Evolutionary conservation across 2,113 vertebrate species (phyloP).

Genomic region (Sphaerodactylus townsendi): DNA sequence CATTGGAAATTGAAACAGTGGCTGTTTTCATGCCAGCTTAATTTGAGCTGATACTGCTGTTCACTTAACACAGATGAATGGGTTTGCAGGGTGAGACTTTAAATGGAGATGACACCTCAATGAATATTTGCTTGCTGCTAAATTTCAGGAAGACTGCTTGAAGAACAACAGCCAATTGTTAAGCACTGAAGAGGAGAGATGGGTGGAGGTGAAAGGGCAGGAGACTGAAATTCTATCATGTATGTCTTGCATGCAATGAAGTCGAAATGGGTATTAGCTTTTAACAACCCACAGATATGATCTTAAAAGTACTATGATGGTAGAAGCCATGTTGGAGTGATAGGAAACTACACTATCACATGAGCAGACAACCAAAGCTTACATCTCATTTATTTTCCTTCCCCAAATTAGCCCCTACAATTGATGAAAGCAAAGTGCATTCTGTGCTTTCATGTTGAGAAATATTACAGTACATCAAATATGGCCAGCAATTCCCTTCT

Average conservation of each 20-base stretch:
- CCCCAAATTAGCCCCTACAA: conserved; percentile 65
- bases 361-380: background rate
- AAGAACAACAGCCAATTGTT: conserved; percentile 64
- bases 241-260: conserved; percentile 53
- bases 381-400: conserved; percentile 61
- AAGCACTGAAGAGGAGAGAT: conserved; percentile 17
- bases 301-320: background rate
- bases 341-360: background rate
- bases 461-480: conserved; percentile 56
- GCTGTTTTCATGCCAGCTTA: conserved; percentile 80
- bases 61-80: conserved; percentile 79
- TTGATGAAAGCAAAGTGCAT: conserved; percentile 67
- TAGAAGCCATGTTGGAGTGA: background rate
- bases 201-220: background rate
- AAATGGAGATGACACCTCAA: conserved; percentile 76
- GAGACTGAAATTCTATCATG: conserved; percentile 38
- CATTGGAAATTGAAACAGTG: conserved; percentile 79
- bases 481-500: conserved; percentile 62
- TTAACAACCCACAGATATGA: conserved; percentile 57
- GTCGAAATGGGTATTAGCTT: conserved; percentile 55
- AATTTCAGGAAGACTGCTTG: conserved; percentile 58
- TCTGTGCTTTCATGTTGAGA: conserved; percentile 44
- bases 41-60: conserved; percentile 76
- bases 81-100: conserved; percentile 72
- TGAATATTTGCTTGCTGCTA: conserved; percentile 72